These are phyloP conservation scores for Listronotus bonariensis DNA, from an alignment of 1,140 invertebrate species.

Conservation along the genomic window DNA sequence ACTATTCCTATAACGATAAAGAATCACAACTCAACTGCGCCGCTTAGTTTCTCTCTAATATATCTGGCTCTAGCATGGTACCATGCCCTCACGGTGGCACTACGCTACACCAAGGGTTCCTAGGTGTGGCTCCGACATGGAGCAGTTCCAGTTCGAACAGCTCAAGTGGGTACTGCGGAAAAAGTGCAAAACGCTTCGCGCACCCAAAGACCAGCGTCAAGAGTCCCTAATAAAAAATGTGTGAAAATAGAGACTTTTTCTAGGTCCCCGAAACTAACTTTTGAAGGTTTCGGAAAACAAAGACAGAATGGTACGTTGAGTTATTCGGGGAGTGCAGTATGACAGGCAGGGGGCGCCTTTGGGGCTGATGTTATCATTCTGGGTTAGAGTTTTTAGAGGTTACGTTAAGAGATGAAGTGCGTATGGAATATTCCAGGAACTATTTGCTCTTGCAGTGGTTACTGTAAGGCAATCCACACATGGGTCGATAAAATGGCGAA, in stretches of 20 bases:
- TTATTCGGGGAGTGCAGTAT: constrained; percentile 54
- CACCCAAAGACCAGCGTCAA: constrained; percentile 43
- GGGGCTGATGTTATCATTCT: constrained; percentile 35
- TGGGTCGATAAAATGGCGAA: too few species aligned
- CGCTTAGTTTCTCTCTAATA: constrained; percentile 45
- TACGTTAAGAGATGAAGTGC: too few species aligned
- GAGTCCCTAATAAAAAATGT: constrained; percentile 46
- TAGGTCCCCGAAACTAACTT: constrained; percentile 50
- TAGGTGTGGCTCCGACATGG: constrained; percentile 50
- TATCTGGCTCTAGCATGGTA: constrained; percentile 50
- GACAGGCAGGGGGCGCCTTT: constrained; percentile 41
- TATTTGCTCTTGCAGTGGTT: too few species aligned
- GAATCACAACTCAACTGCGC: constrained; percentile 45
- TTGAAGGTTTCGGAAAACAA: constrained; percentile 48
- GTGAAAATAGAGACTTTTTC: constrained; percentile 54
- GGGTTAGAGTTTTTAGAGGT: too few species aligned
- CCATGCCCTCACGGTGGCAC: constrained; percentile 48
- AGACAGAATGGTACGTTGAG: constrained; percentile 43
- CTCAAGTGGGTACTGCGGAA: constrained; percentile 50
- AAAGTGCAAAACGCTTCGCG: constrained; percentile 53
- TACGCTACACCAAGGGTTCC: constrained; percentile 51
- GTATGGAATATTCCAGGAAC: too few species aligned
- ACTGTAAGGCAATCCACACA: too few species aligned
- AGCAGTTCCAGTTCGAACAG: constrained; percentile 52
- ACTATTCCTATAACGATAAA: constrained; percentile 55